Base-by-base conservation (phyloP, 2,113 vertebrate genomes). In the Sialia sialis region DNA sequence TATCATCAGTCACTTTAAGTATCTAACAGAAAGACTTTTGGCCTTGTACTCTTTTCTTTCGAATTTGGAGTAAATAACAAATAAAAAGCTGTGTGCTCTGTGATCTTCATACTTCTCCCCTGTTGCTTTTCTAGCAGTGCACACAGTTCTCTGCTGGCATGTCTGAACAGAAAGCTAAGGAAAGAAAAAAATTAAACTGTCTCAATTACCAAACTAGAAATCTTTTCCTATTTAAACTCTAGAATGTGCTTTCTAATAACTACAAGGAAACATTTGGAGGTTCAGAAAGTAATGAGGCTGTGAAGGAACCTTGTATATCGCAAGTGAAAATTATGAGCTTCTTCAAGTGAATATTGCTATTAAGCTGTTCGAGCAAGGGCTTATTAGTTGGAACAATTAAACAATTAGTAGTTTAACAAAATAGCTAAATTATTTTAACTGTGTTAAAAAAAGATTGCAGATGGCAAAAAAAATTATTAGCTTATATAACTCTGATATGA, bases 1-100 rank as follows among this genome's bases (percentile, higher is more conserved):
- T 96, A 93, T 78, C 80, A 78, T 93, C 51, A 70, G 60, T 95
- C 43, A 62, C 73, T 88, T 95, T 90, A 67, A 83, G 56, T 90
- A 86, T 58, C 54, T 56, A 75, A 78, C 13, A 25, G 55, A 83
- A 74, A 80, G 22, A 39, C 36, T 82, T 94, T 82, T 91, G 59
- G 39, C 39, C 48, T 72, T 17, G 48, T 63, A 44, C 7, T 63
- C 25, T 83, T 68, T 89, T 88, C 43, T 74, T 94, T 80, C 7
- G 43, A 76, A 39, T 84, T 80, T 36, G 59, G 66, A 89, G 74
- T 78, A 89, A 96, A 36, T 5, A 11, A 73, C 46, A 77, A 76
- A 77, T 88, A 76, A 84, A 91, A 96, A 67, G 14, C 41, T 67
- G 7, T 72, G 29, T 69, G 36, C 41, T 83, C 25, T 58, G 46